A percentile compares a stretch with the other conserved stretches of the same genome.
These are phyloP conservation scores for Sitobion miscanthi DNA, from an alignment of 1,140 invertebrate species.

Conservation along the genomic window DNA sequence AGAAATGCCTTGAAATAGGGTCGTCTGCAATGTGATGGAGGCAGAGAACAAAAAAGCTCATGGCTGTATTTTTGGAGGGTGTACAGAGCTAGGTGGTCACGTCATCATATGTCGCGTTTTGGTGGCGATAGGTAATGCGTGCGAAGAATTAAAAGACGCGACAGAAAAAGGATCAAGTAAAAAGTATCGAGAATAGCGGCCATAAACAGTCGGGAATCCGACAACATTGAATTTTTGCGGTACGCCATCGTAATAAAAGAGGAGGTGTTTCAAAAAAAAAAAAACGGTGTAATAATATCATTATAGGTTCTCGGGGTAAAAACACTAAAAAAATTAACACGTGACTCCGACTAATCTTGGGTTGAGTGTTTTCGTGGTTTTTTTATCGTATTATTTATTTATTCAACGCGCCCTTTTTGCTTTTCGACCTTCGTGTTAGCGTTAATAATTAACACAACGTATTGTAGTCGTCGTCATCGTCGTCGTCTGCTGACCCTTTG, in stretches of 20 bases:
- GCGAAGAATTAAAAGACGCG: not conserved
- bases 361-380: constrained; percentile 3
- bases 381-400: constrained; percentile 35
- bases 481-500: constrained; percentile 16
- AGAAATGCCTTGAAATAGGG: too few relatives aligned
- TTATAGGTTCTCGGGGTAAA: not conserved
- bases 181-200: not conserved
- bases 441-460: constrained; percentile 35
- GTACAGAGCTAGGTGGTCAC: not conserved
- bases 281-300: not conserved
- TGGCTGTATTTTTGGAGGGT: too few relatives aligned
- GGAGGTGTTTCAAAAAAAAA: not conserved
- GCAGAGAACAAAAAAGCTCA: too few relatives aligned
- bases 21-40: too few relatives aligned
- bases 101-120: not conserved
- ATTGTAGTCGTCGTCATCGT: not conserved
- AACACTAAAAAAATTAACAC: constrained; percentile 12
- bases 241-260: not conserved
- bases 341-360: constrained; percentile 22
- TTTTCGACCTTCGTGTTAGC: not conserved
- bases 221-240: not conserved
- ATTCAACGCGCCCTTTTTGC: not conserved
- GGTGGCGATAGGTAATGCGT: not conserved
- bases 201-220: not conserved
- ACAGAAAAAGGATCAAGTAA: not conserved